Base-by-base conservation (phyloP, 37 sponge, comb jelly and placozoan species). In the Hormiphora californensis region DNA sequence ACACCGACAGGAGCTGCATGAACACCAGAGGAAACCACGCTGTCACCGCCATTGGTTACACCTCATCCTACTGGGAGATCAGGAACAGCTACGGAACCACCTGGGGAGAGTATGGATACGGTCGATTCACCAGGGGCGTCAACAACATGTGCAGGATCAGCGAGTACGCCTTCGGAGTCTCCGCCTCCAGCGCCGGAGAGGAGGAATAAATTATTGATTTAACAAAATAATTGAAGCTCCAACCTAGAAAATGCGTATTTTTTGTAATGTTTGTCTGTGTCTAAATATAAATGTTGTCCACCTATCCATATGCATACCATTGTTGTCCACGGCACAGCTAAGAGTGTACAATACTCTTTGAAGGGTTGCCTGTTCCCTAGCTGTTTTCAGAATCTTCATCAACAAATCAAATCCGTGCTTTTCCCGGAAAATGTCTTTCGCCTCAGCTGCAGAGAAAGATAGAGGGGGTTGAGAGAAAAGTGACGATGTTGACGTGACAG, bases 21-120 rank as follows among this genome's bases (percentile, higher is more conserved):
- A 28, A 23, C 23, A 40, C n/a, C 22, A n/a, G n/a, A n/a, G 23
- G 2, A 3, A 73, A 73, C 81, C 81, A 73, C 22, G 81, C 81
- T n/a, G 81, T 73, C 5, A 33, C 43, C 44, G 46, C 35, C 8
- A 46, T 73, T 1, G 81, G 81, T n/a, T 73, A 73, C 81, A 33
- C 36, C 41, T 28, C 30, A 11, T 21, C 11, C 59, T 57, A 57
- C 81, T 73, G 81, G 81, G 4, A 28, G 5, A 46, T 73, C n/a
- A 39, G 81, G 81, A 73, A 73, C 35, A 73, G 81, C 25, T 73
- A 33, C 36, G 81, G 81, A n/a, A 73, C 32, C 5, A n/a, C 21
- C 2, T 73, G 81, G 81, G 81, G 81, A n/a, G 46, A 43, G 44
- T 0, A 40, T 1, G 81, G 81, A 4, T 46, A 73, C 46, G 27